These are phyloP conservation scores for Drosophila arawakana DNA, from an alignment of 1,140 invertebrate genomes.

Conservation along the genomic window DNA sequence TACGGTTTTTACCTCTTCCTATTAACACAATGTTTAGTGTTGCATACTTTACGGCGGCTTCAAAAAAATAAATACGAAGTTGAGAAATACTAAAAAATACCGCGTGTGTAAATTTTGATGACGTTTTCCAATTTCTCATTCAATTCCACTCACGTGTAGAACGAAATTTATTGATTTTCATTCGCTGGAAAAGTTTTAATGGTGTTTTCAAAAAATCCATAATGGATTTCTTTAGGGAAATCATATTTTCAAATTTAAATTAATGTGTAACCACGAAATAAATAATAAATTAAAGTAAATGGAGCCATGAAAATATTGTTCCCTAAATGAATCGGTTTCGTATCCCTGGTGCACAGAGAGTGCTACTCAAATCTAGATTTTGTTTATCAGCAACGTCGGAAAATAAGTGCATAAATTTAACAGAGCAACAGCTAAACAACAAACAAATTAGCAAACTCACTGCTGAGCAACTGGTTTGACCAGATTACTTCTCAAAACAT, in stretches of 20 bases:
- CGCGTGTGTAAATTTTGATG: no score
- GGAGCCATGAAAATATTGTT: not conserved
- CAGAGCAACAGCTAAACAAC: slow-evolving; percentile 10
- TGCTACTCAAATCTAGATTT: not conserved
- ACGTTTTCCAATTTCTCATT: no score
- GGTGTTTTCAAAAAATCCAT: no score
- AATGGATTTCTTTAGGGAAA: no score
- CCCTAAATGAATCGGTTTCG: not conserved
- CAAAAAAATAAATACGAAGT: not conserved
- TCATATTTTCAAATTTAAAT: no score
- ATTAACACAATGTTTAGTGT: not conserved
- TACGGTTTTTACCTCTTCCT: not conserved
- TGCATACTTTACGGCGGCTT: not conserved
- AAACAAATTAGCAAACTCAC: slow-evolving; percentile 51
- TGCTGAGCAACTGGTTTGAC: slow-evolving; percentile 68
- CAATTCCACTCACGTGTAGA: no score
- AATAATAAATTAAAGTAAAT: no score
- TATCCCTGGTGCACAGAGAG: not conserved
- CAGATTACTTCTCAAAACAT: slow-evolving; percentile 39
- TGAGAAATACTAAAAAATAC: not conserved
- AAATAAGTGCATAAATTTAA: slow-evolving; percentile 17
- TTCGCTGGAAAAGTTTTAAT: no score
- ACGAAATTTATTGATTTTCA: no score
- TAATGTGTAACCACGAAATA: no score
- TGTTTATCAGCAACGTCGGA: slow-evolving; percentile 16